A percentile compares a stretch with the other conserved stretches of the same genome.
Conservation (phyloP, 2,888 invertebrate species). For the Pterostichus niger region DNA sequence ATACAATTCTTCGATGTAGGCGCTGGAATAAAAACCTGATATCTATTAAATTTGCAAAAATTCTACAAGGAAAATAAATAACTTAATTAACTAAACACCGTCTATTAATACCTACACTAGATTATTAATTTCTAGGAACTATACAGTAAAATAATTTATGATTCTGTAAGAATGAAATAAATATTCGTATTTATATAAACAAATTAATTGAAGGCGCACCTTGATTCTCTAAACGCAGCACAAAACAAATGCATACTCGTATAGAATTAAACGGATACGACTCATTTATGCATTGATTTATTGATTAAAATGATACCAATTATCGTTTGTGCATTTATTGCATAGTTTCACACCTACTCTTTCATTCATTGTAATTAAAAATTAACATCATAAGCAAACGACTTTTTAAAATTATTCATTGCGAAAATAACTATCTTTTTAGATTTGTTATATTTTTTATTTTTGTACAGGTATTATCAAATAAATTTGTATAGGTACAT, state of each 20-base stretch:
- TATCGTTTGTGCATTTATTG: slow-evolving; percentile 16
- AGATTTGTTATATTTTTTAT: too few species aligned
- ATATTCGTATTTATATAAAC: slow-evolving; percentile 17
- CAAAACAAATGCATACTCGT: slow-evolving; percentile 21
- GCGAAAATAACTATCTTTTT: too few species aligned
- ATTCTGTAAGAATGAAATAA: background rate
- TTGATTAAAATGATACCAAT: slow-evolving; percentile 36
- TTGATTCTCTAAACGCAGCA: background rate
- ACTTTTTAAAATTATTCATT: background rate
- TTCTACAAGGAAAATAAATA: slow-evolving; percentile 31
- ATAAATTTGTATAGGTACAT: too few species aligned
- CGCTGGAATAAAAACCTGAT: slow-evolving; percentile 1
- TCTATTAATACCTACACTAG: slow-evolving; percentile 20
- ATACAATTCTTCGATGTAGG: background rate
- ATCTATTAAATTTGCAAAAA: slow-evolving; percentile 19
- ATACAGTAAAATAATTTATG: slow-evolving; percentile 6
- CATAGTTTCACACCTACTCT: slow-evolving; percentile 21
- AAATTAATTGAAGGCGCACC: slow-evolving; percentile 33
- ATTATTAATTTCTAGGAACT: slow-evolving; percentile 13
- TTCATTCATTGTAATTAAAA: background rate
- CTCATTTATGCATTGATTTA: slow-evolving; percentile 27
- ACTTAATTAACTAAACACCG: slow-evolving; percentile 40
- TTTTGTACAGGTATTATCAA: too few species aligned
- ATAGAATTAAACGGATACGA: slow-evolving; percentile 9
- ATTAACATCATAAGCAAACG: background rate